phyloP scores from a whole-genome alignment of 2,797 vertebrate species.

The Scyliorhinus canicula region DNA sequence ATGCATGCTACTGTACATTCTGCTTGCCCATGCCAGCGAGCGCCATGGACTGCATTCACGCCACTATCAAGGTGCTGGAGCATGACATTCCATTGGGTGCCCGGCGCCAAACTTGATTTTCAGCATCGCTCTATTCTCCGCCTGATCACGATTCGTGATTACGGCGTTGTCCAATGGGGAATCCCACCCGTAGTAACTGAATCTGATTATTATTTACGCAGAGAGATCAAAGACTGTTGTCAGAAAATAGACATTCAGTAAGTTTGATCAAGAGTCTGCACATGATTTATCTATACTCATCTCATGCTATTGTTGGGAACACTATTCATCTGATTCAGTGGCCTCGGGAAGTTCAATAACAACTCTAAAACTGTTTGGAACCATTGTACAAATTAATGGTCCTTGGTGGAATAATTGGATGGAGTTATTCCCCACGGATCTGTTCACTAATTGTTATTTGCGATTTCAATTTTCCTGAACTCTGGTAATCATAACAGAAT shows the following conservation, averaged over 20 bases:
- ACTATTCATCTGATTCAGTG: constrained; percentile 9
- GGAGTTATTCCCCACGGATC: neutral
- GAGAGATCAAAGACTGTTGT: neutral
- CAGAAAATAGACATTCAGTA: neutral
- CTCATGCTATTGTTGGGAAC: neutral
- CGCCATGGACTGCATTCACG: too few species aligned
- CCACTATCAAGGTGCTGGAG: too few species aligned
- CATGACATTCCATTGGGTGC: too few species aligned
- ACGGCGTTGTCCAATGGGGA: too few species aligned
- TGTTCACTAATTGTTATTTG: constrained; percentile 12
- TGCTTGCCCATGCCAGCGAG: too few species aligned
- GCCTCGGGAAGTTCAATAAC: neutral
- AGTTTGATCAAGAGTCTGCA: neutral
- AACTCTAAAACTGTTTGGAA: constrained; percentile 18
- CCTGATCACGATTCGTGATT: too few species aligned
- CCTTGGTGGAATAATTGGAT: neutral
- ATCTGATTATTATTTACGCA: neutral
- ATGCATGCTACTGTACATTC: too few species aligned
- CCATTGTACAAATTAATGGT: neutral
- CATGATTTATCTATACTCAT: neutral
- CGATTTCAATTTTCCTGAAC: neutral
- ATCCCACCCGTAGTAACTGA: too few species aligned
- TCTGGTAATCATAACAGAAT: constrained; percentile 19
- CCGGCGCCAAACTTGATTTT: too few species aligned
- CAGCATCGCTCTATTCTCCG: too few species aligned